phyloP scores from a whole-genome alignment of 2,113 vertebrate species.

The Ginglymostoma cirratum region DNA sequence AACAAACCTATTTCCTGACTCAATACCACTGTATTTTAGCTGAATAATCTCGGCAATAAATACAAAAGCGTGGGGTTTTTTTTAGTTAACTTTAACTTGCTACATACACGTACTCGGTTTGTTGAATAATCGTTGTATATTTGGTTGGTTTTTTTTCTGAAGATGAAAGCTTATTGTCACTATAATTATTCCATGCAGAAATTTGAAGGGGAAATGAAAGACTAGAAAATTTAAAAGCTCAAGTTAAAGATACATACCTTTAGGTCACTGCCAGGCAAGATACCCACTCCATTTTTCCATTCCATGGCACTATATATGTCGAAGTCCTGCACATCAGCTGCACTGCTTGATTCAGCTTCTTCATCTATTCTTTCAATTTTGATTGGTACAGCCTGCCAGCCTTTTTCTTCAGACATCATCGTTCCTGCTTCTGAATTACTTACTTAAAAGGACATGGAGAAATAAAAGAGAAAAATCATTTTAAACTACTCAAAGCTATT shows the following conservation, averaged over 20 bases:
- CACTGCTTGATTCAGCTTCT: slow-evolving; percentile 6
- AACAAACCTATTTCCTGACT: not conserved
- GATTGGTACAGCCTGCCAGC: slow-evolving; percentile 25
- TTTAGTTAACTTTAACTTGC: not conserved
- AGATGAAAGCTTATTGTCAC: not conserved
- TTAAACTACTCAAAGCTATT: not conserved
- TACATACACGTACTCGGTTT: not conserved
- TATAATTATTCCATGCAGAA: not conserved
- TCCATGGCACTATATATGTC: slow-evolving; percentile 35
- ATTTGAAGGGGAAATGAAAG: not conserved
- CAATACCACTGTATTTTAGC: not conserved
- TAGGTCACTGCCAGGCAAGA: slow-evolving; percentile 31
- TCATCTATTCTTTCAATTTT: slow-evolving; percentile 30
- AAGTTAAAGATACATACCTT: slow-evolving; percentile 16
- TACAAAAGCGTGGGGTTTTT: not conserved
- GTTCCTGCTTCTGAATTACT: slow-evolving; percentile 7
- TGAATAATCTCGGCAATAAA: not conserved
- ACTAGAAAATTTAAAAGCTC: not conserved
- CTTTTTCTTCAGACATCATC: slow-evolving; percentile 11
- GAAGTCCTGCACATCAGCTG: slow-evolving; percentile 16
- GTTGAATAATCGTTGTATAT: not conserved
- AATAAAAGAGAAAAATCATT: slow-evolving; percentile 21
- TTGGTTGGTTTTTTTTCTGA: not conserved
- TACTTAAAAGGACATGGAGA: not conserved
- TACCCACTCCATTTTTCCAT: slow-evolving; percentile 34